phyloP scores from a whole-genome alignment of 1,140 invertebrate genomes.

The Neotoxoptera formosana region DNA sequence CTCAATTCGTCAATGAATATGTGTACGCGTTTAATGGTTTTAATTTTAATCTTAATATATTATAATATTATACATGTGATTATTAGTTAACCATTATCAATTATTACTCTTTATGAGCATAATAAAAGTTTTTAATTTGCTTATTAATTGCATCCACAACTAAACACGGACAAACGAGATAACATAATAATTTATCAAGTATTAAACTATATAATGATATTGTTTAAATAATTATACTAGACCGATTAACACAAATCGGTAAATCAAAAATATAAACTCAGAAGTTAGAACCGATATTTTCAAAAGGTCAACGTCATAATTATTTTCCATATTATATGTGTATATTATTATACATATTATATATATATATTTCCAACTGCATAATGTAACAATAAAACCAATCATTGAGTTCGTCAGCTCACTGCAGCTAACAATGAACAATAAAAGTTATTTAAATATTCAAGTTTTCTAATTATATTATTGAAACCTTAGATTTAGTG shows the following conservation, averaged over 20 bases:
- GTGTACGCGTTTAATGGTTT: background rate
- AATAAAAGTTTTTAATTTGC: background rate
- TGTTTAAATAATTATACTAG: background rate
- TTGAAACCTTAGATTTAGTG: background rate
- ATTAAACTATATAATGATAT: background rate
- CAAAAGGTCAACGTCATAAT: background rate
- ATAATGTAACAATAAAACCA: constrained; percentile 21
- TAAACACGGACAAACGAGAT: too few species aligned
- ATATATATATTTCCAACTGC: background rate
- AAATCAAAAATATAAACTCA: background rate
- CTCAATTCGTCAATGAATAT: background rate
- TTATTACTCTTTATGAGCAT: background rate
- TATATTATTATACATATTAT: background rate
- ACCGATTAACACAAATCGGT: background rate
- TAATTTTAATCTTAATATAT: background rate
- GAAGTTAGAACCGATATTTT: background rate
- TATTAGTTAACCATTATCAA: background rate
- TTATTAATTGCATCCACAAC: background rate
- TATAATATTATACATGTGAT: background rate
- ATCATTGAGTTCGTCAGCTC: background rate
- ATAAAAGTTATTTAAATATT: constrained; percentile 3
- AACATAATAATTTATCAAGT: too few species aligned
- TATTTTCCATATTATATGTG: background rate
- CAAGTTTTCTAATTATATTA: constrained; percentile 55
- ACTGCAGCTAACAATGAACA: background rate